Evolutionary conservation across 1,140 invertebrate species (phyloP).

Genomic region (Triops cancriformis): DNA sequence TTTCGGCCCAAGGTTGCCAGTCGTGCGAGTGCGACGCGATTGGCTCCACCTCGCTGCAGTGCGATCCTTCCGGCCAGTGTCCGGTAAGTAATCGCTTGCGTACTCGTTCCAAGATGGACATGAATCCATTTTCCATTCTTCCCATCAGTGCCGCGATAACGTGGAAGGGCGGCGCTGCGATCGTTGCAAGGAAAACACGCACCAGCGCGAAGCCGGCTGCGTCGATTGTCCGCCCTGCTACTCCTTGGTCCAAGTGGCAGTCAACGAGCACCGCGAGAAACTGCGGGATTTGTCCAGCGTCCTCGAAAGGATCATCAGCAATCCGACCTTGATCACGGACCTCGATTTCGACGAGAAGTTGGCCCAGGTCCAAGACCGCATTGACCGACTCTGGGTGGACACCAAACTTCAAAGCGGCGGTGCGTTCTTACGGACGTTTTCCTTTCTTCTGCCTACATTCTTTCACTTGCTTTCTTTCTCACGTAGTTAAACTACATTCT

Average conservation of each 20-base stretch:
- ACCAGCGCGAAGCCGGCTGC: constrained; percentile 72
- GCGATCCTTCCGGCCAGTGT: constrained; percentile 73
- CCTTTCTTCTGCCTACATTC: too few relatives aligned
- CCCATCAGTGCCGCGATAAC: constrained; percentile 62
- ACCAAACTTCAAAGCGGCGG: constrained; percentile 56
- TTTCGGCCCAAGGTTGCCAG: constrained; percentile 72
- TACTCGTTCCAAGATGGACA: too few relatives aligned
- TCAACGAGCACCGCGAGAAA: constrained; percentile 67
- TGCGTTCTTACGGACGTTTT: constrained; percentile 37
- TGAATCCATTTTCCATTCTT: too few relatives aligned
- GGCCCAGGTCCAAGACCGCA: constrained; percentile 56
- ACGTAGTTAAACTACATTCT: too few relatives aligned
- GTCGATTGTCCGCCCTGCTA: constrained; percentile 88
- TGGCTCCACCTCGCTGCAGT: constrained; percentile 75
- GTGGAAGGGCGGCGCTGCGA: constrained; percentile 86
- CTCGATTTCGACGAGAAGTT: constrained; percentile 70
- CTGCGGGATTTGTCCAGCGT: constrained; percentile 61
- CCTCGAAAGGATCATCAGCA: constrained; percentile 56
- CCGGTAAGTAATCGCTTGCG: too few relatives aligned
- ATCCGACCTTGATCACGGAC: constrained; percentile 73
- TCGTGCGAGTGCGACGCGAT: constrained; percentile 80
- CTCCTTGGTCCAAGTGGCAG: constrained; percentile 80
- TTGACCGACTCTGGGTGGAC: constrained; percentile 59
- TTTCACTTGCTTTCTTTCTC: too few relatives aligned
- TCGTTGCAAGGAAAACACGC: constrained; percentile 86